Conservation (phyloP, 2,113 vertebrate genomes). For the Lonchura striata region DNA sequence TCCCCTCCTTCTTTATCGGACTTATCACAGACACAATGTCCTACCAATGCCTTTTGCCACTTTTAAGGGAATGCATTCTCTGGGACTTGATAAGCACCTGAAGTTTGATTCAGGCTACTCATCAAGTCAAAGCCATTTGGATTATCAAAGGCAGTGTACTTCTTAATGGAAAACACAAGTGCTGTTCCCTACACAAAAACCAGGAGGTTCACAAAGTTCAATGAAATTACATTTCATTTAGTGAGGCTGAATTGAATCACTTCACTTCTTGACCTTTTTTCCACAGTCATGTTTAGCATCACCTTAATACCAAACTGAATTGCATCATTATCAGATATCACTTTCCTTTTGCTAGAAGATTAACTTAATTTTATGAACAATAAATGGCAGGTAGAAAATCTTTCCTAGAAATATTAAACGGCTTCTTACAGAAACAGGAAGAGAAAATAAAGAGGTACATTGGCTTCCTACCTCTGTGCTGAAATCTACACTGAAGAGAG, state of each 20-base stretch:
- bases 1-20: background rate
- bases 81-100: background rate
- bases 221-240: background rate
- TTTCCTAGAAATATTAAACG: background rate
- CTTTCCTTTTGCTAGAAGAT: background rate
- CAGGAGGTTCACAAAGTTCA: background rate
- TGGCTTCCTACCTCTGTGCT: constrained; percentile 81
- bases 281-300: background rate
- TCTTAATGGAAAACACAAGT: background rate
- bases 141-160: background rate
- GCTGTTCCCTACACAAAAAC: background rate
- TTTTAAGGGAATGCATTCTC: background rate
- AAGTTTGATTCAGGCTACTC: background rate
- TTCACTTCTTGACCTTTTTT: background rate
- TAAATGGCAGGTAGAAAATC: background rate
- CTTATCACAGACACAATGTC: background rate
- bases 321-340: background rate
- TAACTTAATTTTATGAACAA: background rate
- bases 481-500: constrained; percentile 91
- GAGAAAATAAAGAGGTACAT: background rate
- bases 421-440: background rate
- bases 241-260: background rate
- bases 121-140: background rate
- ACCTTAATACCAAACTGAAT: background rate
- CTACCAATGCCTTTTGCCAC: background rate